phyloP scores from a whole-genome alignment of 2,888 invertebrate genomes.

The Volucella bombylans region DNA sequence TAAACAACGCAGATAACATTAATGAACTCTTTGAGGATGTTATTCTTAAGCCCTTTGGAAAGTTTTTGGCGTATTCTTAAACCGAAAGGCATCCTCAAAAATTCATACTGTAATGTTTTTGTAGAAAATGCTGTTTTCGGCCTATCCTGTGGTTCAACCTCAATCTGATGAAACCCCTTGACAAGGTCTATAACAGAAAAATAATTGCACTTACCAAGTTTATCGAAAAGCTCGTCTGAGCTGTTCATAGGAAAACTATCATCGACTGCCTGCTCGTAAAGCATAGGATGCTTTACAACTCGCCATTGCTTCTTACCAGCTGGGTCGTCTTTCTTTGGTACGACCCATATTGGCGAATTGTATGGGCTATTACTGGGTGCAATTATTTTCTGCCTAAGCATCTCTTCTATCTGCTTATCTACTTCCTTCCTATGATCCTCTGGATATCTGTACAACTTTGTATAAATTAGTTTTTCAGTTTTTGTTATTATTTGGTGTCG shows the following conservation, averaged over 20 bases:
- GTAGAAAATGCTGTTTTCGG: not conserved
- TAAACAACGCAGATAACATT: not conserved
- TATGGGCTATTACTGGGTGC: not conserved
- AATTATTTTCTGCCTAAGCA: constrained; percentile 2
- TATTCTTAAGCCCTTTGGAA: no score
- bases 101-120: not conserved
- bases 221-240: not conserved
- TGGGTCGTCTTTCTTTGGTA: not conserved
- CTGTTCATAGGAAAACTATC: constrained; percentile 3
- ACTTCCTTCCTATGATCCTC: no score
- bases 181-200: not conserved
- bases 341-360: not conserved
- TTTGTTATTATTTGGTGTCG: not conserved
- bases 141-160: not conserved
- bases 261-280: not conserved
- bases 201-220: constrained; percentile 5
- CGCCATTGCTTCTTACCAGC: constrained; percentile 9
- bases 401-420: no score
- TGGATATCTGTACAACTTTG: no score
- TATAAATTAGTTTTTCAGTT: no score
- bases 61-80: no score
- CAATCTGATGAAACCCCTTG: not conserved
- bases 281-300: not conserved
- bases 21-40: no score
- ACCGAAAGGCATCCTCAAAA: constrained; percentile 1